These are phyloP conservation scores for Pyrrhia umbra DNA, from an alignment of 2,888 invertebrate genomes.

Conservation along the genomic window DNA sequence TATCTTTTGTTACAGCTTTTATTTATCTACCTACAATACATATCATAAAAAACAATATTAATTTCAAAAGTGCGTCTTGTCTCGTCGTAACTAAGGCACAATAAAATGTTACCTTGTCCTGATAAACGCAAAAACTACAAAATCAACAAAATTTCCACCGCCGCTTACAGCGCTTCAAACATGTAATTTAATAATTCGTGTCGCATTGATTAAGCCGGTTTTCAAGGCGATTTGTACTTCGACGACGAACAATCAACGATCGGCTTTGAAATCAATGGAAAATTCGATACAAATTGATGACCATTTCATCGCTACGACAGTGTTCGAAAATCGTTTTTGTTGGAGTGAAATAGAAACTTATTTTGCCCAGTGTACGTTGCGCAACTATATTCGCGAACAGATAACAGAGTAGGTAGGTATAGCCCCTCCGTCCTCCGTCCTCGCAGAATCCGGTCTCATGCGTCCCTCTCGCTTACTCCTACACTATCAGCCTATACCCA, in stretches of 20 bases:
- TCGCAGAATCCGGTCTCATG: conserved; percentile 84
- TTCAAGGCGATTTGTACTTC: conserved; percentile 69
- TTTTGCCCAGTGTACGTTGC: conserved; percentile 86
- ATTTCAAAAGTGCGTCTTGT: conserved; percentile 62
- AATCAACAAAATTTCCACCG: conserved; percentile 70
- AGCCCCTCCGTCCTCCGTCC: conserved; percentile 85
- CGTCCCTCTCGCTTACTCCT: conserved; percentile 73
- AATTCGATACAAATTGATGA: conserved; percentile 60
- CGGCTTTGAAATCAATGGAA: conserved; percentile 58
- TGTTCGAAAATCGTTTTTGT: conserved; percentile 62
- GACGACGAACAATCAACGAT: conserved; percentile 62
- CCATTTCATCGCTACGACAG: conserved; percentile 41
- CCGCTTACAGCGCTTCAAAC: conserved; percentile 80
- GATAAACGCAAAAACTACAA: conserved; percentile 57
- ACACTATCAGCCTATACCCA: conserved; percentile 48
- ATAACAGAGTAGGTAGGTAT: conserved; percentile 82
- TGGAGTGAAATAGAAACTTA: conserved; percentile 76
- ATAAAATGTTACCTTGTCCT: conserved; percentile 53
- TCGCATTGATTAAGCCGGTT: conserved; percentile 73
- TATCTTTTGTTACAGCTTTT: neutral
- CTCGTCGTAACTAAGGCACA: conserved; percentile 34
- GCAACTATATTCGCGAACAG: conserved; percentile 89
- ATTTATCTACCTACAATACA: too few relatives aligned
- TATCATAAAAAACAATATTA: neutral
- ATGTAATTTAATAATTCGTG: conserved; percentile 77